Evolutionary conservation across 2,113 vertebrate species (phyloP), one percentile per base, ranked within the genome.

Genomic region (Daphoenositta chrysoptera): DNA sequence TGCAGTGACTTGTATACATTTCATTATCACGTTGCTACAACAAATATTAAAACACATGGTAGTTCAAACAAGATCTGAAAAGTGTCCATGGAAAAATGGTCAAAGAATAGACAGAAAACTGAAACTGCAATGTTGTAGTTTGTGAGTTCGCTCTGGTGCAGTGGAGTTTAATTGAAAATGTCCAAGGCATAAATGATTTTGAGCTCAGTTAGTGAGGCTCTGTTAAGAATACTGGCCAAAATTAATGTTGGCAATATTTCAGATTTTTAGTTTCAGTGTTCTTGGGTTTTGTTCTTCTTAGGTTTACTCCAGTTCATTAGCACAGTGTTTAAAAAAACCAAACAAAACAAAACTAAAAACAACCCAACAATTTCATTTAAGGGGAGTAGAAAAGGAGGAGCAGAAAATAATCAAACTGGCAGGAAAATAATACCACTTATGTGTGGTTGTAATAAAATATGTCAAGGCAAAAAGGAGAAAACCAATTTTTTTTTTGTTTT

Each of bases 1-100:
- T 61, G 39, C 45, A 63, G 20, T 48, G 58, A 57, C 54, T 80
- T 81, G 54, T 48, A 12, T 47, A 87, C 23, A 14, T 78, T 90
- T 93, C 10, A 26, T 75, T 90, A 66, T 83, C 66, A 7, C 3
- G 90, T 96, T 96, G 93, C 94, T 91, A 92, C 89, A 95, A 89
- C 91, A 97, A 84, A 82, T 84, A 51, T 6, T 89, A 42, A 82
- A 94, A 68, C 72, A 87, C 28, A 2, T 48, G 48, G 37, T 70
- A 68, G 73, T 81, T 89, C 56, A 87, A 94, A 71, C 53, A 83
- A 66, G 39, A 58, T 88, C 64, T 86, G 42, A 92, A 85, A 94
- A 89, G 35, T 56, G 51, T 58, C 60, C 48, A 5, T 71, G 86
- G 83, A 92, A 92, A 95, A 92, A 48, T 12, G 10, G 13, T 65